Evolutionary conservation across 2,797 vertebrate genomes (phyloP).

Genomic region (Odontamblyopus rebecca): DNA sequence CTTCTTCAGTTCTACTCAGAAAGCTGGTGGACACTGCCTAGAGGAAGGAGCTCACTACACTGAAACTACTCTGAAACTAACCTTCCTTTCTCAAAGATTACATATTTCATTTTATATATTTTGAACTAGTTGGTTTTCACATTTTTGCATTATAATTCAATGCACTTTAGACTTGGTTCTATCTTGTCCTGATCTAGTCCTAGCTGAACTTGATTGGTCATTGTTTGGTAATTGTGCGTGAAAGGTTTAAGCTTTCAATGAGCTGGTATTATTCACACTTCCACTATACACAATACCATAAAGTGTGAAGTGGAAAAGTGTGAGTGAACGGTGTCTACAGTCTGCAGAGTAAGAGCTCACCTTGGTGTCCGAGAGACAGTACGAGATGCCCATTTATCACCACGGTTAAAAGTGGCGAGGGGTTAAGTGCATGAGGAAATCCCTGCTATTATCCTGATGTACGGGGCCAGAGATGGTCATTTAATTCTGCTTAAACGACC

Average conservation of each 20-base stretch:
- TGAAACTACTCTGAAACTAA: no score
- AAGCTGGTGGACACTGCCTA: no score
- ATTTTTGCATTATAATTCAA: background rate
- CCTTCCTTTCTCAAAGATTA: no score
- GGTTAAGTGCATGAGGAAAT: conserved; percentile 48
- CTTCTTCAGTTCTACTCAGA: no score
- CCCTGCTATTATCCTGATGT: conserved; percentile 55
- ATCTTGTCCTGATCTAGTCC: background rate
- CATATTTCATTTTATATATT: background rate
- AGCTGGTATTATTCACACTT: background rate
- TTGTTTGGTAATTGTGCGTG: background rate
- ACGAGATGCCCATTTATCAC: conserved; percentile 40
- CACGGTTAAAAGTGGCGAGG: conserved; percentile 47
- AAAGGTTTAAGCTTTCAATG: background rate
- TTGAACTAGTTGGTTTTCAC: background rate
- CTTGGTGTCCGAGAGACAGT: conserved; percentile 22
- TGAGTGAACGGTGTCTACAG: background rate
- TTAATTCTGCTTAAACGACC: conserved; percentile 60
- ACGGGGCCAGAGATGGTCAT: conserved; percentile 50
- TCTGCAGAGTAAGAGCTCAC: background rate
- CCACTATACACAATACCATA: background rate
- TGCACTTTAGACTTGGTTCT: no score
- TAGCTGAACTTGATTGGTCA: background rate
- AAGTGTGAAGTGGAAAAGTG: background rate
- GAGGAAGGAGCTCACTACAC: no score